These are phyloP conservation scores for Microtus pennsylvanicus DNA, from an alignment of 2,113 vertebrate genomes.

Conservation along the genomic window DNA sequence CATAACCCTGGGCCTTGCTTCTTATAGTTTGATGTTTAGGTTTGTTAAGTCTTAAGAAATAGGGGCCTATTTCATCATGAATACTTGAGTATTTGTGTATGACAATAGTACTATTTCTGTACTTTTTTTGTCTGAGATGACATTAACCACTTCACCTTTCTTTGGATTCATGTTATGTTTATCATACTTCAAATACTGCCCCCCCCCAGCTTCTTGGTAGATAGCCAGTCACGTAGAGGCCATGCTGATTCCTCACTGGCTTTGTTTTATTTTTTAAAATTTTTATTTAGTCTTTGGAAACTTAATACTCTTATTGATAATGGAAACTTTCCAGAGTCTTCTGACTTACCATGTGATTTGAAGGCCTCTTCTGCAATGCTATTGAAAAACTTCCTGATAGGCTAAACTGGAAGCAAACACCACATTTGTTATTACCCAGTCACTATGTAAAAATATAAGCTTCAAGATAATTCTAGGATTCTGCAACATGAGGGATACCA, in stretches of 20 bases:
- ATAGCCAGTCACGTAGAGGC: neutral
- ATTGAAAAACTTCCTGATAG: slow-evolving; percentile 32
- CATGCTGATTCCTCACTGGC: neutral
- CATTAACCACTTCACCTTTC: neutral
- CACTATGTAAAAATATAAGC: neutral
- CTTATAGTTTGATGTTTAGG: neutral
- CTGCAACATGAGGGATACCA: neutral
- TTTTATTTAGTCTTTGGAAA: neutral
- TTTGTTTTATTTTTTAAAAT: neutral
- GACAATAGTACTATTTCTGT: neutral
- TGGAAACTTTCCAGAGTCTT: neutral
- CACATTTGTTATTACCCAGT: slow-evolving; percentile 7
- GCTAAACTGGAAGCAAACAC: slow-evolving; percentile 66
- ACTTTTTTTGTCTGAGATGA: neutral
- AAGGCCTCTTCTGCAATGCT: neutral
- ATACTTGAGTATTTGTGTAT: neutral
- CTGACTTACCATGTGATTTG: slow-evolving; percentile 50
- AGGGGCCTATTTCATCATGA: neutral
- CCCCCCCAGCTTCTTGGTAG: neutral
- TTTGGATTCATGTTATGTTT: neutral
- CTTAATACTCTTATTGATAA: neutral
- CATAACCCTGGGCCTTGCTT: neutral
- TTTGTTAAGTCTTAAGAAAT: neutral
- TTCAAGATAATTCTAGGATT: slow-evolving; percentile 2
- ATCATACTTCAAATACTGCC: neutral